phyloP scores from a whole-genome alignment of 2,888 invertebrate genomes.

The Dyspetes luteomarginatus region DNA sequence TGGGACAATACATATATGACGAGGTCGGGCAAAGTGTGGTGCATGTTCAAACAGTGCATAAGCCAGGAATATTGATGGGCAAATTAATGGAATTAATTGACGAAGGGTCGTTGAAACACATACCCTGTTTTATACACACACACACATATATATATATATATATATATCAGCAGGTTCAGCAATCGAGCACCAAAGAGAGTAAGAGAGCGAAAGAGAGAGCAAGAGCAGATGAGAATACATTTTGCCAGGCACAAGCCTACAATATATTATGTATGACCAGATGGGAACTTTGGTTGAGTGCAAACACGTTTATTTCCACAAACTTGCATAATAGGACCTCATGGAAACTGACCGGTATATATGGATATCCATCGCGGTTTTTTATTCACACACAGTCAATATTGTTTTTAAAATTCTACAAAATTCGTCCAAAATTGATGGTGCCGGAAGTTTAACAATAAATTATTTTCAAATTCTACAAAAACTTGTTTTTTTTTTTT shows the following conservation, averaged over 20 bases:
- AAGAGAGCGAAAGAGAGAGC: no score
- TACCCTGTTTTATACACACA: background rate
- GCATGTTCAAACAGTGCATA: conserved; percentile 48
- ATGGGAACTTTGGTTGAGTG: conserved; percentile 13
- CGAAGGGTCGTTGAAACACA: conserved; percentile 27
- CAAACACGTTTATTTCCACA: conserved; percentile 41
- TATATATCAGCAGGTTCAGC: no score
- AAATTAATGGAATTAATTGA: conserved; percentile 55
- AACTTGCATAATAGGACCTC: no score
- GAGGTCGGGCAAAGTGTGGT: conserved; percentile 35
- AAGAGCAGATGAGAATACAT: no score
- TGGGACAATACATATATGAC: conserved; percentile 30
- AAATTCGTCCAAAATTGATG: background rate
- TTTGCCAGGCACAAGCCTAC: background rate
- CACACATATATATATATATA: no score
- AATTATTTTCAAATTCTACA: no score
- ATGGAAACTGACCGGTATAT: conserved; percentile 17
- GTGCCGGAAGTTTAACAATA: no score
- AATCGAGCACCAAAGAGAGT: no score
- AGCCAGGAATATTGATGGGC: conserved; percentile 61
- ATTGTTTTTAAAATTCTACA: background rate
- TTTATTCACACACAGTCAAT: background rate
- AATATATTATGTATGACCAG: conserved; percentile 15
- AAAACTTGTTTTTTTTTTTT: no score
- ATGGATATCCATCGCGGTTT: background rate